Base-by-base conservation (phyloP, 1,140 invertebrate species). In the Trichonephila clavata region DNA sequence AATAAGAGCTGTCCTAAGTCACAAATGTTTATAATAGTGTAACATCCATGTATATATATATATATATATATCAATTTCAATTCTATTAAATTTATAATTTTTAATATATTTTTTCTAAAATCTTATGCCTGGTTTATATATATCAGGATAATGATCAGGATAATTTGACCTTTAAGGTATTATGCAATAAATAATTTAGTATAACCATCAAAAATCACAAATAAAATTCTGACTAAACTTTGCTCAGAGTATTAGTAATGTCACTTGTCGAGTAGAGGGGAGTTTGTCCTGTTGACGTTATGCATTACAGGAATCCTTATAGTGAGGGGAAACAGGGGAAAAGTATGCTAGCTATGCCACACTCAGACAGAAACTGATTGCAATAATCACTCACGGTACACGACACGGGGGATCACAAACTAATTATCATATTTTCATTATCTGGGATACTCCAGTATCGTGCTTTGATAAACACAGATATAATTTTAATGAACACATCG, bases 341-440 rank as follows among this genome's bases (percentile, higher is more conserved):
- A 50, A 50, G 50, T 13, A 50, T 50, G 50, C 50, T 10, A 50
- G 10, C 50, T 50, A 50, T 50, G 50, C 50, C 50, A 50, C 50
- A 50, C 50, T 50, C 50, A 5, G 50, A 50, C 50, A 7, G 50
- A 50, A 84, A 84, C 59, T 60, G 83, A 84, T 84, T 57, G 2
- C 39, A 24, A 50, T 59, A 84, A 84, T 57, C 21, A 14, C 24
- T 84, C 57, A 39, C 32, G 14, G 18, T 6, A 20, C 18, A 39
- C 16, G 71, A 7, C 16, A 77, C n/a, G 13, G 50, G 50, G 50
- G 14, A 84, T 84, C 7, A 21, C 24, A 16, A 84, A 84, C 60
- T 84, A 84, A 84, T 84, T 84, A 60, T 84, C 10, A 2, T 27
- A 84, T 57, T 84, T 84, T 60, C 83, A 84, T 84, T 60, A 84